Base-by-base conservation (phyloP, 2,797 vertebrate species). In the Ficedula albicollis region DNA sequence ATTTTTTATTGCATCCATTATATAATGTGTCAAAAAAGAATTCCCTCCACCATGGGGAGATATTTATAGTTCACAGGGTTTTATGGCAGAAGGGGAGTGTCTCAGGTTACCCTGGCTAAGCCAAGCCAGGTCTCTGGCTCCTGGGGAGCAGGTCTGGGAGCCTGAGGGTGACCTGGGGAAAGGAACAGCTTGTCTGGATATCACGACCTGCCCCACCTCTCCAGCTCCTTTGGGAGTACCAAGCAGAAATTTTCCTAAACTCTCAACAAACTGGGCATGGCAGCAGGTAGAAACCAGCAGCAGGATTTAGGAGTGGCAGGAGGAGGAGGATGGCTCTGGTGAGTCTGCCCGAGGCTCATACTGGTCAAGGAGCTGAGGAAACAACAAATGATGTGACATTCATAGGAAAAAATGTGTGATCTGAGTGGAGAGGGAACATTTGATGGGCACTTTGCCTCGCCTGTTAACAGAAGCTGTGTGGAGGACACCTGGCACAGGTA, bases 1-100 rank as follows among this genome's bases (percentile, higher is more conserved):
- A 49, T 77, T 94, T 92, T 90, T 86, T 92, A 78, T 82, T 73
- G 86, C 90, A 36, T 84, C 90, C 86, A 87, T 93, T 84, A 94
- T 81, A 87, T 66, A 76, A 21, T 4, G 86, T 93, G 92, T 94
- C 92, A 90, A 39, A 69, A 64, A 94, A 34, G 86, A 93, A 90
- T 90, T 86, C 77, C 87, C 93, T 72, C 84, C 46, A 1, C 72
- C 48, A 3, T 13, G 67, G 39, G 77, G 77, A 73, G 89, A 15
- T 81, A 79, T 93, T 95, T 89, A 84, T 70, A 63, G 89, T 17
- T 67, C 36, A 1, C 12, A 3, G 34, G 78, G 89, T 73, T 93
- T 92, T 86, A 75, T 78, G 90, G 95, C 80, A 81, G 85, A 4
- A 63, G 29, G 4, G 25, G 75, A 36, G 87, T 84, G 80, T 27